A percentile compares a stretch with the other conserved stretches of the same genome.
These are phyloP conservation scores for Orthonyx spaldingii DNA, from an alignment of 2,113 vertebrate species.

Conservation along the genomic window DNA sequence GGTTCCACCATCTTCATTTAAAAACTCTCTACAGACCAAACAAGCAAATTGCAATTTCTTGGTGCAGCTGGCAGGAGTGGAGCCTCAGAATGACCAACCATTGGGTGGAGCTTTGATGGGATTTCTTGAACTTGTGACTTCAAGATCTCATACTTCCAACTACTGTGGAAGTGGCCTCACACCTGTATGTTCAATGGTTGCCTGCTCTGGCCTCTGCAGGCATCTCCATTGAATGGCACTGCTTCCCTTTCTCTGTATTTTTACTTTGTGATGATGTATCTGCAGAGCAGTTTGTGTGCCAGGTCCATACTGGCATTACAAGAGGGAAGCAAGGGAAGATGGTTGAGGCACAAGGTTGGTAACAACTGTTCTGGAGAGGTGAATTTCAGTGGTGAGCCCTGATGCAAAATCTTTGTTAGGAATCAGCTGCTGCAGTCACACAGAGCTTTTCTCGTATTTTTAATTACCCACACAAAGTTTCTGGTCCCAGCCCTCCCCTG, in stretches of 20 bases:
- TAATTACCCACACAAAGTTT: background rate
- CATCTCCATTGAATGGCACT: background rate
- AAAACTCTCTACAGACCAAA: background rate
- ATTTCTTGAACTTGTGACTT: background rate
- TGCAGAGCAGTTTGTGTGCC: background rate
- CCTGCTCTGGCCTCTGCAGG: background rate
- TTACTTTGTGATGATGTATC: background rate
- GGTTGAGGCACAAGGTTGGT: background rate
- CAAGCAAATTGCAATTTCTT: background rate
- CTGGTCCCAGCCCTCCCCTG: background rate
- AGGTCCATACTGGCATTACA: background rate
- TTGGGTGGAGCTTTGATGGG: background rate
- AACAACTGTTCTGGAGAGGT: background rate
- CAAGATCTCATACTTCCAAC: background rate
- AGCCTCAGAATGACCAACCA: rapidly evolving
- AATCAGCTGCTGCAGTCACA: background rate
- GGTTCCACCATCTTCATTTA: background rate
- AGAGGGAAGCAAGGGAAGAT: background rate
- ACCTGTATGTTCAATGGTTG: background rate
- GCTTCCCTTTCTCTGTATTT: background rate
- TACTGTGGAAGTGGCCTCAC: background rate
- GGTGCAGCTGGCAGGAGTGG: background rate
- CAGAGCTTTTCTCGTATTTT: background rate
- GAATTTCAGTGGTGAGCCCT: background rate
- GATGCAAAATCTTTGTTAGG: background rate